phyloP scores from a whole-genome alignment of 2,797 vertebrate genomes.

The Melanotaenia maccullochi region DNA sequence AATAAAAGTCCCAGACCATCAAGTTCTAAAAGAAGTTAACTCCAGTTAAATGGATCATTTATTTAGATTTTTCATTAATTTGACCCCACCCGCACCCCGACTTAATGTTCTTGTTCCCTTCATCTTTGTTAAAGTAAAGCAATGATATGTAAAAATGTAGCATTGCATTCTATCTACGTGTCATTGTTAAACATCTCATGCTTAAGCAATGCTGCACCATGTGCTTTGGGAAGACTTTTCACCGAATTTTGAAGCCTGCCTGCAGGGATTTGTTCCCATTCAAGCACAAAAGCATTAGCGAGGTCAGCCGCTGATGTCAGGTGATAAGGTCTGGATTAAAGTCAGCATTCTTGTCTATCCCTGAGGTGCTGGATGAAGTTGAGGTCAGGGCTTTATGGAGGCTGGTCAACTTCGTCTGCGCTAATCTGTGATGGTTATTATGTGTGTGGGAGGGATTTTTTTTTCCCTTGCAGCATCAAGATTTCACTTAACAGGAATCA shows the following conservation, averaged over 20 bases:
- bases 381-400: slow-evolving; percentile 1
- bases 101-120: slow-evolving; percentile 26
- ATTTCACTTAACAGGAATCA: background rate
- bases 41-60: slow-evolving; percentile 66
- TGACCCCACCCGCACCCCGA: slow-evolving; percentile 32
- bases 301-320: slow-evolving; percentile 6
- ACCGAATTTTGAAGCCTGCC: background rate
- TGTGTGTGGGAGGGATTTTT: background rate
- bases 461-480: background rate
- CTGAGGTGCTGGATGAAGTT: slow-evolving; percentile 2
- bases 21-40: slow-evolving; percentile 74
- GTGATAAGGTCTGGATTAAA: background rate
- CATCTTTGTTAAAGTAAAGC: background rate
- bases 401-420: background rate
- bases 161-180: background rate
- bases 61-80: slow-evolving; percentile 50
- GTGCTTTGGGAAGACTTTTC: background rate
- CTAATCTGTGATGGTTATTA: background rate
- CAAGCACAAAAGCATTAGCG: slow-evolving; percentile 7
- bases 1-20: slow-evolving; percentile 69
- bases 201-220: background rate
- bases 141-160: too few relatives aligned
- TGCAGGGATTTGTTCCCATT: slow-evolving; percentile 1
- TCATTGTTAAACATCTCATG: background rate
- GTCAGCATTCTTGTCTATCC: background rate